Base-by-base conservation (phyloP, 2,113 vertebrate genomes). In the Cranoglanis bouderius region DNA sequence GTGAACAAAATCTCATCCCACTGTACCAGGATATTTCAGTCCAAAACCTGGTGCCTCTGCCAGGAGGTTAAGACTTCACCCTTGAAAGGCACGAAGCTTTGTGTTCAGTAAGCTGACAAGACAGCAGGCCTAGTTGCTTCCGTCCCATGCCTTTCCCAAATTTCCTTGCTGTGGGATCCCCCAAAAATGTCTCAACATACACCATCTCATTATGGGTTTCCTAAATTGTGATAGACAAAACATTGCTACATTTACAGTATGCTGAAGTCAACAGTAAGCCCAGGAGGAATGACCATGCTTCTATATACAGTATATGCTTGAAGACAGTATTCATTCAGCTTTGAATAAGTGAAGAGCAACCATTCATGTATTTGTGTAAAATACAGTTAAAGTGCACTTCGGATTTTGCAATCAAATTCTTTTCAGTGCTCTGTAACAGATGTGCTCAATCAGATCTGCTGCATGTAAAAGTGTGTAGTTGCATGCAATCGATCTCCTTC, bases 151-250 rank as follows among this genome's bases (percentile, higher is more conserved):
- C 29, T 81, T 59, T 81, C 59, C 77, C 10, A 57, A 61, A 87
- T 84, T 61, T 82, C 88, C 35, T 85, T 84, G 84, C 84, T 89
- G 88, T 78, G 84, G 87, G 65, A 87, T 51, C 63, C 40, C 80
- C 78, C 61, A 55, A 85, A 88, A 89, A 84, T 85, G 80, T 72
- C 88, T 82, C 77, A 88, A 82, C 59, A 87, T 35, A 82, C 77
- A 80, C 84, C 61, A 57, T 55, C 81, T 92, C 86, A 89, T 90
- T 85, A 89, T 85, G 83, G 86, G 67, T 63, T 85, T 87, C 35
- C 84, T 81, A 78, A 83, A 88, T 82, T 84, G 78, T 84, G 38
- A 59, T 72, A 74, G 75, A 21, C 86, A 78, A 65, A 57, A 38
- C 55, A 75, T 80, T 88, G 82, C 87, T 87, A 43, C n/a, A 81